These are phyloP conservation scores for Microplitis deprimator DNA, from an alignment of 2,888 invertebrate species.

Conservation along the genomic window DNA sequence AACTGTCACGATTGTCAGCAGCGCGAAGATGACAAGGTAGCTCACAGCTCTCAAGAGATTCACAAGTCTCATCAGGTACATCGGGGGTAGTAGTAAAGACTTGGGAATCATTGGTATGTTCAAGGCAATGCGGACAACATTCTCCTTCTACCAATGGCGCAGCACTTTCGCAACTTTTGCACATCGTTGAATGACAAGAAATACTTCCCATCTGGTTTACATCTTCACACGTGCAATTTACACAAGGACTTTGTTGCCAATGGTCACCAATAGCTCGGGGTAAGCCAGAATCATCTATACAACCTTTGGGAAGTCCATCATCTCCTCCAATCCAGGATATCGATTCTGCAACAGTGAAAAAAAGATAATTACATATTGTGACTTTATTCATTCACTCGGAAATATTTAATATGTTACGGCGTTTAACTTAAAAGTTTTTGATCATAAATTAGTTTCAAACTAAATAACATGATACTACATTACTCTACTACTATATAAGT, in stretches of 20 bases:
- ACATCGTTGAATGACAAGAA: slow-evolving; percentile 63
- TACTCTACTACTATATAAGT: neutral
- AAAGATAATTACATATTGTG: neutral
- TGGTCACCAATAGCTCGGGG: slow-evolving; percentile 51
- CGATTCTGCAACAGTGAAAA: slow-evolving; percentile 51
- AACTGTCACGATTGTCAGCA: slow-evolving; percentile 51
- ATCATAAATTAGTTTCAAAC: neutral
- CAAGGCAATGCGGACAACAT: slow-evolving; percentile 63
- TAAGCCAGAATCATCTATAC: slow-evolving; percentile 56
- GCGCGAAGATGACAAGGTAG: slow-evolving; percentile 58
- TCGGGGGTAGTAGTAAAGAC: slow-evolving; percentile 13
- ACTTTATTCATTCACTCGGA: neutral
- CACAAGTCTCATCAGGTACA: slow-evolving; percentile 41
- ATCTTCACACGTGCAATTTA: slow-evolving; percentile 62
- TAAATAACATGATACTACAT: neutral
- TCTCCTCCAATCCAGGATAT: slow-evolving; percentile 55
- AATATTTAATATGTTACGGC: neutral
- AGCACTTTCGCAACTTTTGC: slow-evolving; percentile 63
- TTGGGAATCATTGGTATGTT: slow-evolving; percentile 47
- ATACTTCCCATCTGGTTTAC: slow-evolving; percentile 45
- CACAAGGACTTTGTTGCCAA: slow-evolving; percentile 60
- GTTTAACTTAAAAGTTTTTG: neutral
- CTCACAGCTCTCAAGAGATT: slow-evolving; percentile 54
- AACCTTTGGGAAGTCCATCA: slow-evolving; percentile 48
- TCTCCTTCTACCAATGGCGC: slow-evolving; percentile 58